Evolutionary conservation across 2,797 vertebrate genomes (phyloP), one percentile per base, ranked within the genome.

Genomic region (Pelobates cultripes): DNA sequence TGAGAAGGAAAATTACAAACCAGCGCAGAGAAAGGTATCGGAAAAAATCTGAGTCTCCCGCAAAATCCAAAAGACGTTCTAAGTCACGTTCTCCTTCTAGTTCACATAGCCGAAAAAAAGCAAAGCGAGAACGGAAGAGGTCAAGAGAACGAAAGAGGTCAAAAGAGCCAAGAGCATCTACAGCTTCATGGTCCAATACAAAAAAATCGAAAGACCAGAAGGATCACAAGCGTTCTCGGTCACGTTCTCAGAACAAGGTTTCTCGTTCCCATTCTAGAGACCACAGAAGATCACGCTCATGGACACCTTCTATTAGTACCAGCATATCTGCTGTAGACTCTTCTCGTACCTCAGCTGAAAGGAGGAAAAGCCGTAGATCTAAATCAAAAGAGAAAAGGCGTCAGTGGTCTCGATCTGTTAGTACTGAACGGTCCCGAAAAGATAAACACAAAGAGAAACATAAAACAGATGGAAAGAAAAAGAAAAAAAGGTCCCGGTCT

Each of bases 1-100:
- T 97, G 42, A 93, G 97, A 41, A 91, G 95, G 9, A 97, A 97
- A 85, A 94, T 97, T 75, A 95, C 96, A 57, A 97, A 92, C 51
- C 94, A 94, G 55, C 89, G 96, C 0, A 95, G 96, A 7, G 95
- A 96, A 72, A 91, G 96, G 14, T 96, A 95, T 55, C 91, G 93
- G 68, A 88, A 89, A 84, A 82, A 94, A 90, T 90, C 95, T 0
- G 89, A 92, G 3, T 89, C 95, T 0, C 89, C 84, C 1, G 44
- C 83, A 0, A 85, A 90, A 0, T 44, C 76, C 80, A 90, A 4
- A 78, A 88, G 61, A 80, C 88, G 14, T 89, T 77, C 86, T 28
- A 73, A 90, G 76, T 69, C 86, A 12, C 17, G 85, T 75, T 53
- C 88, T 79, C 71, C 91, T 74, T 75, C 89, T 4, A 69, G 88